Base-by-base conservation (phyloP, 2,797 vertebrate genomes). In the Catamblyrhynchus diadema region DNA sequence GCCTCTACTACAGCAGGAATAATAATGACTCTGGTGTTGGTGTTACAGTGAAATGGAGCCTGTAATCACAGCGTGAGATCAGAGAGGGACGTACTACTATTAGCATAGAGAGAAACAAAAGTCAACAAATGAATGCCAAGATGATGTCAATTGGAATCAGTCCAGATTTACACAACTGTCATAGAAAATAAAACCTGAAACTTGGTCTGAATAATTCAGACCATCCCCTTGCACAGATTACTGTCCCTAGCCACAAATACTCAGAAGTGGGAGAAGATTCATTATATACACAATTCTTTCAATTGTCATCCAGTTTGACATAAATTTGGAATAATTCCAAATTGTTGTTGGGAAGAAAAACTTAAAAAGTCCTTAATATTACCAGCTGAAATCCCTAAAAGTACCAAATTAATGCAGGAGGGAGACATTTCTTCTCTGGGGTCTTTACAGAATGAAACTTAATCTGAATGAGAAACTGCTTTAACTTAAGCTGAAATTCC, bases 91-190 rank as follows among this genome's bases (percentile, higher is more conserved):
- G 53, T 44, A 54, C 65, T 45, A 50, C 54, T 27, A 65, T 33
- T 54, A 84, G 74, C 88, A 85, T 2, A 82, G 92, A 74, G 66
- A 78, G 78, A 90, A 90, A 92, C 74, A 84, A 90, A 88, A 51
- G 72, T 35, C 88, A 92, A 54, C 79, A 87, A 78, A 65, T 15
- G 79, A 82, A 75, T 51, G 87, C 81, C 75, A 83, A 72, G 75
- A 77, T 33, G 22, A 90, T 69, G 89, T 69, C 75, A 83, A 18
- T 7, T 14, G 59, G 45, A 91, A 69, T 50, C 41, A 69, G 28
- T 28, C 75, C 75, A 82, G 28, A 86, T 59, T 66, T 62, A 51
- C 81, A 90, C 69, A 80, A 67, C 44, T 69, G 67, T 30, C 47
- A 7, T 0, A 39, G 60, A 73, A 77, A 95, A 83, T 27, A 25